These are phyloP conservation scores for Cinara cedri DNA, from an alignment of 2,888 invertebrate species.

Conservation along the genomic window DNA sequence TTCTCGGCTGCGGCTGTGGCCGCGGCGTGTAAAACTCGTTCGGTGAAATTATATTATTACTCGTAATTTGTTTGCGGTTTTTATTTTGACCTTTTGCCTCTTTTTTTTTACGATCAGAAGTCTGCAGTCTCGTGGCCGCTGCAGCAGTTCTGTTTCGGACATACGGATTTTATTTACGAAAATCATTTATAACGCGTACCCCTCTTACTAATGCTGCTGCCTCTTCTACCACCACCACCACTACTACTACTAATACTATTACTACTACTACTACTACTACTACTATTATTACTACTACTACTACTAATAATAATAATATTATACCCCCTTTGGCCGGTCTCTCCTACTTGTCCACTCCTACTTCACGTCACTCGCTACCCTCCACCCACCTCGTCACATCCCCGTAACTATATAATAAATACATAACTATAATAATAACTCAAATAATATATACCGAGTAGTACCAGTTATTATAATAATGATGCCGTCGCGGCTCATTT, in stretches of 20 bases:
- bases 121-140: not conserved
- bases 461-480: slow-evolving; percentile 48
- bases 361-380: no score
- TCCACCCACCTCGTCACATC: not conserved
- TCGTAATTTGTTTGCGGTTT: slow-evolving; percentile 5
- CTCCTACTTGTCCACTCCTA: not conserved
- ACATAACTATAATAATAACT: slow-evolving; percentile 45
- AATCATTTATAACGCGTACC: slow-evolving; percentile 50
- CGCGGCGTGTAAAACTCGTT: no score
- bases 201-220: not conserved
- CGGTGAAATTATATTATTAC: slow-evolving; percentile 16
- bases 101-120: slow-evolving; percentile 23
- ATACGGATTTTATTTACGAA: slow-evolving; percentile 51
- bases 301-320: slow-evolving; percentile 38
- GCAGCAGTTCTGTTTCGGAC: slow-evolving; percentile 50
- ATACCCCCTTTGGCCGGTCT: slow-evolving; percentile 16
- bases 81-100: slow-evolving; percentile 10
- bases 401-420: slow-evolving; percentile 25
- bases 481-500: slow-evolving; percentile 38
- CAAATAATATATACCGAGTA: slow-evolving; percentile 35
- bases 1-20: no score
- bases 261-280: not conserved
- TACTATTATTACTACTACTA: not conserved
- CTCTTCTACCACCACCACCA: not conserved
- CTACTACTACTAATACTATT: no score